A percentile compares a stretch with the other conserved stretches of the same genome.
phyloP scores from a whole-genome alignment of 1,140 invertebrate species.

The Camponotus vicinus region DNA sequence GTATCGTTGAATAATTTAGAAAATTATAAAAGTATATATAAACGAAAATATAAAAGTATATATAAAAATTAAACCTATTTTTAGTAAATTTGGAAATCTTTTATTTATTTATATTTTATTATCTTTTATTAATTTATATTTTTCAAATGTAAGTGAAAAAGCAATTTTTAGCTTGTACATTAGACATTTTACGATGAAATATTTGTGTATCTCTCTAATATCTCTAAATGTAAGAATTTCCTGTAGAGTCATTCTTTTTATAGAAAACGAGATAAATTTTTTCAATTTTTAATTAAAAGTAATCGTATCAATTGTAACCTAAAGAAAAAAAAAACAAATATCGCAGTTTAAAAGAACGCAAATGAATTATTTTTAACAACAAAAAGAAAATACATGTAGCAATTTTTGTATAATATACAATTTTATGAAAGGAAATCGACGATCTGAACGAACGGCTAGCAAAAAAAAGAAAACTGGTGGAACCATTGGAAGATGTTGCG shows the following conservation, averaged over 20 bases:
- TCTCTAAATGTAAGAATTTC: slow-evolving; percentile 11
- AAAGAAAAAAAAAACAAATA: background rate
- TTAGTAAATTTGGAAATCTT: background rate
- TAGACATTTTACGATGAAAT: background rate
- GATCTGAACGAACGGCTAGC: slow-evolving; percentile 83
- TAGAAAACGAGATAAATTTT: background rate
- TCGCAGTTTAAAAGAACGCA: background rate
- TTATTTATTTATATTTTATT: background rate
- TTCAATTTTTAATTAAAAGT: slow-evolving; percentile 27
- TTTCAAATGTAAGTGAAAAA: background rate
- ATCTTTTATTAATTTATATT: background rate
- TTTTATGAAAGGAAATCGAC: slow-evolving; percentile 78
- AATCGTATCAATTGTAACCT: background rate
- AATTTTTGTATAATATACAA: slow-evolving; percentile 9
- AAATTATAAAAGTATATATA: background rate
- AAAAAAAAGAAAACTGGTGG: slow-evolving; percentile 82
- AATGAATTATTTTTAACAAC: background rate
- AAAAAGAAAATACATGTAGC: slow-evolving; percentile 32
- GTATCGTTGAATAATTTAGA: background rate
- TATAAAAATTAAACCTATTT: background rate
- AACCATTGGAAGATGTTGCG: slow-evolving; percentile 87
- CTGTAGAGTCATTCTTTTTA: background rate
- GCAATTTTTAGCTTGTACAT: background rate
- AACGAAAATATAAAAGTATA: background rate
- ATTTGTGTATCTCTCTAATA: background rate